These are phyloP conservation scores for Petrocephalus schoutedeni DNA, from an alignment of 2,797 vertebrate species.

Conservation along the genomic window DNA sequence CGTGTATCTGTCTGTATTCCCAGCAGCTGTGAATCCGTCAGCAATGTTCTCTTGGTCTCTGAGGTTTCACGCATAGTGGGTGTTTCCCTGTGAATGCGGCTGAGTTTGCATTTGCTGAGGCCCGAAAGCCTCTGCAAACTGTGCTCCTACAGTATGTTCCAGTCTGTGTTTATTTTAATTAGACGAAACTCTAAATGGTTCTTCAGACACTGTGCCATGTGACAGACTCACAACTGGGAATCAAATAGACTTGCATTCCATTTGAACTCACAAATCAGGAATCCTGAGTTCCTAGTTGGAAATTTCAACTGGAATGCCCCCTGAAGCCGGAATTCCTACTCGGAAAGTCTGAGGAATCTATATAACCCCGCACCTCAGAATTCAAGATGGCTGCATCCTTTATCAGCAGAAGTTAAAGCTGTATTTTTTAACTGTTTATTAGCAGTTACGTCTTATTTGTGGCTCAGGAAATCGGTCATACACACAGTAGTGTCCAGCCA, in stretches of 20 bases:
- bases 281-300: too few relatives aligned
- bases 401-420: too few relatives aligned
- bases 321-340: too few relatives aligned
- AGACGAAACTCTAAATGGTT: conserved; percentile 70
- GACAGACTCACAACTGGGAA: conserved; percentile 71
- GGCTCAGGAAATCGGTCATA: too few relatives aligned
- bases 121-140: conserved; percentile 40
- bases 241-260: conserved; percentile 56
- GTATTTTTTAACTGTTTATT: too few relatives aligned
- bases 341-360: too few relatives aligned
- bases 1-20: background rate
- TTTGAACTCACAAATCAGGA: too few relatives aligned
- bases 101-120: conserved; percentile 47
- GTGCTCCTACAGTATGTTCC: conserved; percentile 53
- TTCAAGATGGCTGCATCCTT: too few relatives aligned
- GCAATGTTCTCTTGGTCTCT: background rate
- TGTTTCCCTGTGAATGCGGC: conserved; percentile 49
- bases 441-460: too few relatives aligned
- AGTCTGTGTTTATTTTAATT: conserved; percentile 75
- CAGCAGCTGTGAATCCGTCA: background rate
- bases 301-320: too few relatives aligned
- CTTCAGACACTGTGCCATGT: conserved; percentile 71
- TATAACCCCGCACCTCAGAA: too few relatives aligned
- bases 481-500: too few relatives aligned
- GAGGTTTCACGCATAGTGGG: background rate